These are phyloP conservation scores for Chanos chanos DNA, from an alignment of 2,797 vertebrate species.

Conservation along the genomic window DNA sequence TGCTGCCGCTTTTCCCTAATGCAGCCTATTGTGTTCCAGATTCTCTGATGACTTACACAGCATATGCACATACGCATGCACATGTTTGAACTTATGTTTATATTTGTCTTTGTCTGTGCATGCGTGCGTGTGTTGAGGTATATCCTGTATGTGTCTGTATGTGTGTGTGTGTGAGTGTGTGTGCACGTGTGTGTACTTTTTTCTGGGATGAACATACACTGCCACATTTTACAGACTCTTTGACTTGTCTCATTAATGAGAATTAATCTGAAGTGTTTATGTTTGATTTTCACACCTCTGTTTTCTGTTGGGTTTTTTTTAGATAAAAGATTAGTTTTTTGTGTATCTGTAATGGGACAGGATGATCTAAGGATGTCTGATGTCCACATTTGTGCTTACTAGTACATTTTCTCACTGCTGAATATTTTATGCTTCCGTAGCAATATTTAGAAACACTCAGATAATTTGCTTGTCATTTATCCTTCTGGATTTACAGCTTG, in stretches of 20 bases:
- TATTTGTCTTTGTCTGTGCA: conserved; percentile 55
- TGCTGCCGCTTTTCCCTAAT: conserved; percentile 59
- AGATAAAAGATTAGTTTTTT: conserved; percentile 1
- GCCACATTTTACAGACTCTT: too few species aligned
- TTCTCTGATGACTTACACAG: conserved; percentile 18
- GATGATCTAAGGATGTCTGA: too few species aligned
- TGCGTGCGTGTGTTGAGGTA: not conserved
- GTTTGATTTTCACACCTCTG: not conserved
- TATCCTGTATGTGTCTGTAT: too few species aligned
- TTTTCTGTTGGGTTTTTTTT: conserved; percentile 9
- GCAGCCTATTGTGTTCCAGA: conserved; percentile 40
- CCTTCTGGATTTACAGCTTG: conserved; percentile 64
- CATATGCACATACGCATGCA: conserved; percentile 8
- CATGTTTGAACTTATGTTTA: conserved; percentile 32
- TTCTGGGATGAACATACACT: too few species aligned
- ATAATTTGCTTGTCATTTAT: conserved; percentile 66
- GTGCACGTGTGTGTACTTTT: too few species aligned
- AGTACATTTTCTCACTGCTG: too few species aligned
- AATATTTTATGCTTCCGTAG: conserved; percentile 58
- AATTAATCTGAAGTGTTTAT: not conserved
- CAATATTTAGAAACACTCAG: conserved; percentile 51
- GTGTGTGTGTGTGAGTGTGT: too few species aligned
- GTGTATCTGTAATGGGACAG: too few species aligned
- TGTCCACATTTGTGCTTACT: too few species aligned
- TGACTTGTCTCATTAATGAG: not conserved